These are phyloP conservation scores for Diploscapter pachys DNA, from an alignment of 1,140 invertebrate genomes.

Conservation along the genomic window DNA sequence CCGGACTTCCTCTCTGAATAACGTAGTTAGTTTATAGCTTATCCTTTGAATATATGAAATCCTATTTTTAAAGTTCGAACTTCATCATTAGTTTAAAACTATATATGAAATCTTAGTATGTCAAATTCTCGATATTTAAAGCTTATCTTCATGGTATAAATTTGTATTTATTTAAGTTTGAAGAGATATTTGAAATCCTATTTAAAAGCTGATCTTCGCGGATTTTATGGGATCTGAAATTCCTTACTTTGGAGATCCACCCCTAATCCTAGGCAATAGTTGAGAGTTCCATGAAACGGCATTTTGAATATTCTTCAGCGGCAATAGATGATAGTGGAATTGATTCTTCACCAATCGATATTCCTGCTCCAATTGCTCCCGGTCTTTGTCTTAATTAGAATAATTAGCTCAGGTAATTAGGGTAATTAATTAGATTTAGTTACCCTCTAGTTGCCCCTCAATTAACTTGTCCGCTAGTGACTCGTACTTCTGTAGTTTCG, in stretches of 20 bases:
- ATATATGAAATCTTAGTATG: too few relatives aligned
- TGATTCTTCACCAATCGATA: conserved; percentile 54
- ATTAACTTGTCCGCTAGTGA: conserved; percentile 53
- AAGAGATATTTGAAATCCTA: background rate
- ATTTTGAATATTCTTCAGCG: conserved; percentile 44
- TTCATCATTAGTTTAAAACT: too few relatives aligned
- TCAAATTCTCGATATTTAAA: too few relatives aligned
- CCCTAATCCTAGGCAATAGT: conserved; percentile 32
- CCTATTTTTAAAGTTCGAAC: too few relatives aligned
- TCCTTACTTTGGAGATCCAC: too few relatives aligned
- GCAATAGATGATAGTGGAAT: conserved; percentile 54
- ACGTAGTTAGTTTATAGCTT: too few relatives aligned
- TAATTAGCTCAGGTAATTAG: background rate
- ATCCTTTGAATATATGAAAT: too few relatives aligned
- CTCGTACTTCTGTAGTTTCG: conserved; percentile 53
- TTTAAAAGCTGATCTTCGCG: conserved; percentile 2
- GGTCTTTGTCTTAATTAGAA: conserved; percentile 44
- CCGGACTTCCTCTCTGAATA: too few relatives aligned
- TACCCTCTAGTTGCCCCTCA: conserved; percentile 41
- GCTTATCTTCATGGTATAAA: too few relatives aligned
- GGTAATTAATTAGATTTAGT: too few relatives aligned
- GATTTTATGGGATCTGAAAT: background rate
- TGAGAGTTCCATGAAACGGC: conserved; percentile 53
- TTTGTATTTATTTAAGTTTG: too few relatives aligned
- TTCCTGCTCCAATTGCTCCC: conserved; percentile 45